Conservation (phyloP, 53 echinoderm and acorn worm genomes). For the Paelopatides confundens region DNA sequence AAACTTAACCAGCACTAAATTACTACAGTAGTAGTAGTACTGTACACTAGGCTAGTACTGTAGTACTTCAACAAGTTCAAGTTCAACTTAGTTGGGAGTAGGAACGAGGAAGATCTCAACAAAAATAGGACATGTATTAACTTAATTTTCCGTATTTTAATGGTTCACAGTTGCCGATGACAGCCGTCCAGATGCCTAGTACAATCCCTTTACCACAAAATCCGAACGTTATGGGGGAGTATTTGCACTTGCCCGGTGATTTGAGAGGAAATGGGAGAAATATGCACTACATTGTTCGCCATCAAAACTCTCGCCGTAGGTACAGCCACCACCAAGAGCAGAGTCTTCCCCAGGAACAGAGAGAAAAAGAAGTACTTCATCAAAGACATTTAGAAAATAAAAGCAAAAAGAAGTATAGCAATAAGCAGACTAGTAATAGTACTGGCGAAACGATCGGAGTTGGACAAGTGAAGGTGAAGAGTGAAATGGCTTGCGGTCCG, state of each 20-base stretch:
- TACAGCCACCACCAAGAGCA: conserved; percentile 39
- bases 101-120: conserved; percentile 14
- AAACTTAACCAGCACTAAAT: too few relatives aligned
- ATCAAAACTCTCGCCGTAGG: conserved; percentile 25
- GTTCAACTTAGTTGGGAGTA: background rate
- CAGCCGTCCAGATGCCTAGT: conserved; percentile 52
- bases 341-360: conserved; percentile 33
- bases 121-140: conserved; percentile 22
- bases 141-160: background rate
- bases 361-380: conserved; percentile 27
- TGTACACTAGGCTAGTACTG: too few relatives aligned
- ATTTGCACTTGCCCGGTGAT: conserved; percentile 11
- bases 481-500: conserved; percentile 38
- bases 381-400: conserved; percentile 47
- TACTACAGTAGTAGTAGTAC: too few relatives aligned
- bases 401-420: conserved; percentile 41
- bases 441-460: conserved; percentile 28
- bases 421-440: background rate
- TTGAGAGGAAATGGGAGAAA: conserved; percentile 26
- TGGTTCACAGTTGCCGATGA: conserved; percentile 20
- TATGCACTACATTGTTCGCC: conserved; percentile 33
- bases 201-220: conserved; percentile 43
- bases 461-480: conserved; percentile 32
- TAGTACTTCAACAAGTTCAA: too few relatives aligned
- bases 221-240: conserved; percentile 36